A percentile compares a stretch with the other conserved stretches of the same genome.
These are phyloP conservation scores for Pterocles gutturalis DNA, from an alignment of 2,113 vertebrate species.

Conservation along the genomic window DNA sequence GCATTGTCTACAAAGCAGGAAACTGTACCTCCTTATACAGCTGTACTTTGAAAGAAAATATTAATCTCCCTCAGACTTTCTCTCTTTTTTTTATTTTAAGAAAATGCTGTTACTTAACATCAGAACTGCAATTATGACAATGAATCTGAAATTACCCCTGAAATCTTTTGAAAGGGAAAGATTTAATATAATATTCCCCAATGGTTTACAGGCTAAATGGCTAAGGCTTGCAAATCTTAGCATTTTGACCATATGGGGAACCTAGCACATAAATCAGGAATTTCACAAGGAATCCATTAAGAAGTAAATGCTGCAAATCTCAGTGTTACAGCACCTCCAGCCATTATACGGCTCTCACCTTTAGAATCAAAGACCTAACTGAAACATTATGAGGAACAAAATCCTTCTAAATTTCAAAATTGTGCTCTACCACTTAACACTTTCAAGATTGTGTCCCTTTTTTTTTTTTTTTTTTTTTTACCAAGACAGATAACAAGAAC, in stretches of 20 bases:
- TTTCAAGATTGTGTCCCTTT: background rate
- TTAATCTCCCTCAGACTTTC: background rate
- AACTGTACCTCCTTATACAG: background rate
- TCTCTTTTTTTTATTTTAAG: background rate
- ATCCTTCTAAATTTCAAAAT: background rate
- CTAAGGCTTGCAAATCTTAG: background rate
- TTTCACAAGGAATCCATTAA: background rate
- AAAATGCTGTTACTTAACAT: background rate
- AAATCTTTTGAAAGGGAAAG: background rate
- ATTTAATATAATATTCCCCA: background rate
- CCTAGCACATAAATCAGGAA: background rate
- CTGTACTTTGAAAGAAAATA: background rate
- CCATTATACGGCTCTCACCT: background rate
- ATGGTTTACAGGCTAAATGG: background rate
- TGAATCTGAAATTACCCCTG: background rate
- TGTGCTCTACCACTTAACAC: background rate
- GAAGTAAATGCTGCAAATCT: background rate
- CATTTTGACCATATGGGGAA: background rate
- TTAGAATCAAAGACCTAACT: background rate
- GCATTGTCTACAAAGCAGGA: background rate
- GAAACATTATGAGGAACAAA: background rate
- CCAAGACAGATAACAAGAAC: background rate
- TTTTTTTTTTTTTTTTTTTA: background rate
- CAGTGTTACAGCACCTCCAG: background rate
- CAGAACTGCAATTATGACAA: background rate